Percentiles rank a stretch among this genome's conserved stretches.
Conservation (phyloP, 2,888 invertebrate species). For the Erynnis tages region DNA sequence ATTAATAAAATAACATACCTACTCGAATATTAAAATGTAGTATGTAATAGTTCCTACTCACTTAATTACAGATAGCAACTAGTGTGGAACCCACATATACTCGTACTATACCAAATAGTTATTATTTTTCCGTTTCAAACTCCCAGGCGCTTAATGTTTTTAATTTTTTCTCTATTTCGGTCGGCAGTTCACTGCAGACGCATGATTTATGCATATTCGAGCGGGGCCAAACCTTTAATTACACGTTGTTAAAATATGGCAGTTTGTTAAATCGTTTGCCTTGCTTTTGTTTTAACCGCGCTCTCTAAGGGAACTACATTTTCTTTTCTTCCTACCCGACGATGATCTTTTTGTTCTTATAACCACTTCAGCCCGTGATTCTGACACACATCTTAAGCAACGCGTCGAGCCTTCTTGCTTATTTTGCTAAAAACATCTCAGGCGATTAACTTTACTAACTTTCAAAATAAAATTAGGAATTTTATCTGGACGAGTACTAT, state of each 20-base stretch:
- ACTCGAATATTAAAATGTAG: too few relatives aligned
- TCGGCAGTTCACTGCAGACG: slow-evolving; percentile 77
- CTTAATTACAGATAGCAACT: slow-evolving; percentile 32
- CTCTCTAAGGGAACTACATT: slow-evolving; percentile 59
- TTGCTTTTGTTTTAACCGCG: slow-evolving; percentile 77
- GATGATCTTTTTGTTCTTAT: slow-evolving; percentile 23
- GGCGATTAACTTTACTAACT: too few relatives aligned
- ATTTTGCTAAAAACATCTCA: too few relatives aligned
- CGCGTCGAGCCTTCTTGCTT: not conserved
- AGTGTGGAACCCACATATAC: slow-evolving; percentile 13
- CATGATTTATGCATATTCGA: slow-evolving; percentile 81
- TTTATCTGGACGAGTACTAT: too few relatives aligned
- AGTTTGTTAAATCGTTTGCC: slow-evolving; percentile 78
- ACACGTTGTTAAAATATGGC: slow-evolving; percentile 82
- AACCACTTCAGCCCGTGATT: slow-evolving; percentile 16
- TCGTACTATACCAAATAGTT: slow-evolving; percentile 39
- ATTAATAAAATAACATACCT: too few relatives aligned
- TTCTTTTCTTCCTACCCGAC: slow-evolving; percentile 44
- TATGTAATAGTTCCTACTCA: slow-evolving; percentile 27
- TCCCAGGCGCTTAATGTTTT: slow-evolving; percentile 72
- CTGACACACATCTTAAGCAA: slow-evolving; percentile 21
- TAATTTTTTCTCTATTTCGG: slow-evolving; percentile 81
- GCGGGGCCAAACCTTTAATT: slow-evolving; percentile 80
- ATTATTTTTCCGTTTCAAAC: slow-evolving; percentile 50
- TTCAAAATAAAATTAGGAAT: too few relatives aligned